Evolutionary conservation across 2,888 invertebrate species (phyloP).

Genomic region (Sminthurinus aureus): DNA sequence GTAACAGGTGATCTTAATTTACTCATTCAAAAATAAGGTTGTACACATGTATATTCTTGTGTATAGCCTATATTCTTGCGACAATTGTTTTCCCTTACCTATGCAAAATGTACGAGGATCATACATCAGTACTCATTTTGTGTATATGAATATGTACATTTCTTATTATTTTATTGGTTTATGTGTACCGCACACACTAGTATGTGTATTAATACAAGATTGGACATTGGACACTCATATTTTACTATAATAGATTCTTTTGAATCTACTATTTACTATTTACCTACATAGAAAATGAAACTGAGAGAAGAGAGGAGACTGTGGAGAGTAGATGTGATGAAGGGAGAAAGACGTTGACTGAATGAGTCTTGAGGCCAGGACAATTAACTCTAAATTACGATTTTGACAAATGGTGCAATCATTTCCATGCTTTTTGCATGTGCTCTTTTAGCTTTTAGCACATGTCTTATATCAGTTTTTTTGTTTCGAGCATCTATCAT

Average conservation of each 20-base stretch:
- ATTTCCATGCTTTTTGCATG: not conserved
- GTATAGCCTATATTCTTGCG: no score
- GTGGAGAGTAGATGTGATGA: not conserved
- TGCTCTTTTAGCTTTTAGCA: not conserved
- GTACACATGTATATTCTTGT: no score
- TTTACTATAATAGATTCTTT: not conserved
- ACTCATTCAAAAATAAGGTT: no score
- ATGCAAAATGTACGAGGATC: no score
- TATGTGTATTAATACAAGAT: not conserved
- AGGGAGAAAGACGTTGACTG: not conserved
- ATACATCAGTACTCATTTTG: not conserved
- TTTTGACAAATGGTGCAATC: constrained; percentile 1
- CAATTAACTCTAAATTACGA: not conserved
- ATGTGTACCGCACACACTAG: not conserved
- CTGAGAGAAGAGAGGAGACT: no score
- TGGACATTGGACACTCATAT: not conserved
- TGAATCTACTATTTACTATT: not conserved
- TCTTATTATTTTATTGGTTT: not conserved
- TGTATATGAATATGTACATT: not conserved
- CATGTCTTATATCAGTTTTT: no score
- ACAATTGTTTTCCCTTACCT: no score
- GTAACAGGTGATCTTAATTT: no score
- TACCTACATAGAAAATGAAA: not conserved
- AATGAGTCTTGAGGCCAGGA: not conserved
- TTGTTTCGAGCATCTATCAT: not conserved